Evolutionary conservation across 1,140 invertebrate species (phyloP).

Genomic region (Euschistus heros): DNA sequence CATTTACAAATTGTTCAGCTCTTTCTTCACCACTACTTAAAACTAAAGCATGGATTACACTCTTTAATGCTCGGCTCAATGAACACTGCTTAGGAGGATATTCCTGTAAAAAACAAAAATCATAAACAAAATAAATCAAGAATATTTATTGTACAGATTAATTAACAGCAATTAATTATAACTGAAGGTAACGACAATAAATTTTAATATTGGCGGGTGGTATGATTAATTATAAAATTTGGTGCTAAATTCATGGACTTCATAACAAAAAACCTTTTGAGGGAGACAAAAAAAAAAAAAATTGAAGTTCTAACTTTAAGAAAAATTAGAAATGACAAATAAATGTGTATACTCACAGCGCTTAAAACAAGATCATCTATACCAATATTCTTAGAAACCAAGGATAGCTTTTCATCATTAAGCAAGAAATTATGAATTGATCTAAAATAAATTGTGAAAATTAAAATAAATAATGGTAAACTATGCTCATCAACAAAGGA

Average conservation of each 20-base stretch:
- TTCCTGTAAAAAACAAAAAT: constrained; percentile 45
- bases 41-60: constrained; percentile 69
- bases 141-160: too few species aligned
- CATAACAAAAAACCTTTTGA: too few species aligned
- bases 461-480: neutral
- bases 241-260: too few species aligned
- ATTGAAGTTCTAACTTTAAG: too few species aligned
- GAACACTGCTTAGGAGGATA: constrained; percentile 57
- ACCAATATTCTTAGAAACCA: constrained; percentile 62
- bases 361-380: constrained; percentile 69
- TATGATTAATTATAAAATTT: too few species aligned
- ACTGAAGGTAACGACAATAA: constrained; percentile 22
- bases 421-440: constrained; percentile 53
- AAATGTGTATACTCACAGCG: constrained; percentile 53
- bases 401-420: constrained; percentile 50
- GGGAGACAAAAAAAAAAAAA: too few species aligned
- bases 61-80: constrained; percentile 63
- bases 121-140: too few species aligned
- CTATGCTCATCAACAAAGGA: neutral
- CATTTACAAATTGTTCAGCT: constrained; percentile 66
- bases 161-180: constrained; percentile 20
- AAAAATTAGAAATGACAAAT: too few species aligned
- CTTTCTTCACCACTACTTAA: constrained; percentile 46
- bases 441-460: constrained; percentile 34
- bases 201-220: too few species aligned